Conservation (phyloP, 2,113 vertebrate genomes). For the Triplophysa siluroides region DNA sequence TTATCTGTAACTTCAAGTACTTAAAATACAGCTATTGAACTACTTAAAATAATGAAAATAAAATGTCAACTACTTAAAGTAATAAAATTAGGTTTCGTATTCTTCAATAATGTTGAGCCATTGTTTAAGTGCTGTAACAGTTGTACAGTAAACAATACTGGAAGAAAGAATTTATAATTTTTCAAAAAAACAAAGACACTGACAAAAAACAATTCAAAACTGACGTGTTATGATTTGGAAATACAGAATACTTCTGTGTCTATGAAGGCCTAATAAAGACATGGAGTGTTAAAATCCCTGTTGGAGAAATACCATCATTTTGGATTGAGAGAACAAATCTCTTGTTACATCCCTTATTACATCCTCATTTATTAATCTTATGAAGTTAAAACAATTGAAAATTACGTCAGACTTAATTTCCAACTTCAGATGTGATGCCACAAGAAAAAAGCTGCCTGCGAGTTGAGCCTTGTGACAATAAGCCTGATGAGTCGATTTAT, state of each 20-base stretch:
- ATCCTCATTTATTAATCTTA: not conserved
- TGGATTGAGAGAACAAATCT: not conserved
- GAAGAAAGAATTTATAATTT: too few relatives aligned
- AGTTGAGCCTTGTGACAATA: constrained; percentile 18
- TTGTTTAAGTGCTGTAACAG: too few relatives aligned
- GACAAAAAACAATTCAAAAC: not conserved
- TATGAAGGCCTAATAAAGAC: not conserved
- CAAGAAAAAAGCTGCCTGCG: not conserved
- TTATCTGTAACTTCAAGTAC: too few relatives aligned
- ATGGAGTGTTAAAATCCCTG: not conserved
- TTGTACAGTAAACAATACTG: too few relatives aligned
- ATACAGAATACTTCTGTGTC: not conserved
- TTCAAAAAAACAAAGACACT: not conserved
- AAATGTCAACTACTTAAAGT: too few relatives aligned
- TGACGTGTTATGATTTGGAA: not conserved
- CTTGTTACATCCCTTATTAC: not conserved
- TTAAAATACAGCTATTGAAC: too few relatives aligned
- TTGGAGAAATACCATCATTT: not conserved
- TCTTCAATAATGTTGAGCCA: too few relatives aligned
- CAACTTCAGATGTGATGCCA: not conserved
- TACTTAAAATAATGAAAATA: too few relatives aligned
- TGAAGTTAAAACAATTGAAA: not conserved
- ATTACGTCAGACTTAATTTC: not conserved
- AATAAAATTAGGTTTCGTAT: too few relatives aligned
- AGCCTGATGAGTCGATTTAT: constrained; percentile 1